Conservation (phyloP, 2,888 invertebrate species). For the Spisula subtruncata region DNA sequence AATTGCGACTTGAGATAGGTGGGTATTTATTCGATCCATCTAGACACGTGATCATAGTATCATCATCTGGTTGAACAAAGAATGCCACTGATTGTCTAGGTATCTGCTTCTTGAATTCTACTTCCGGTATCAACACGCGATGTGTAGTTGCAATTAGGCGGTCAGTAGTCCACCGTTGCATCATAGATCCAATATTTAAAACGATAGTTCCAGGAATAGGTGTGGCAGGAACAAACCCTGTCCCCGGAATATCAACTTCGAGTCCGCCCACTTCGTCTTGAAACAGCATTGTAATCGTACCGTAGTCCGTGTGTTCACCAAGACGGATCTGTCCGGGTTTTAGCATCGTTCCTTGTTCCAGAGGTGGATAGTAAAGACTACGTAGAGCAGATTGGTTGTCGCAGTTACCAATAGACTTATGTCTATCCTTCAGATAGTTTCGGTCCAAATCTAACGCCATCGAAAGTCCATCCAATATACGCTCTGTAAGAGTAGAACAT, state of each 20-base stretch:
- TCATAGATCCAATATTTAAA: constrained; percentile 92
- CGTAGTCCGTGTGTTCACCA: constrained; percentile 78
- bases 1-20: constrained; percentile 70
- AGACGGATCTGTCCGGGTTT: constrained; percentile 73
- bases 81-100: constrained; percentile 75
- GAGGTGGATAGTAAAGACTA: constrained; percentile 51
- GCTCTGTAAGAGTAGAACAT: constrained; percentile 36
- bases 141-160: constrained; percentile 90
- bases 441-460: constrained; percentile 34
- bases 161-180: constrained; percentile 92
- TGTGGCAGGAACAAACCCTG: constrained; percentile 92
- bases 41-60: constrained; percentile 73
- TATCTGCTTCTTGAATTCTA: constrained; percentile 43
- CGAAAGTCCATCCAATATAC: constrained; percentile 50
- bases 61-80: constrained; percentile 76
- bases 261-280: constrained; percentile 75
- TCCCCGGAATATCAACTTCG: constrained; percentile 90
- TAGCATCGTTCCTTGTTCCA: background rate
- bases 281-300: constrained; percentile 73
- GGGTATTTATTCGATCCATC: constrained; percentile 78
- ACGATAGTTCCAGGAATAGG: constrained; percentile 93
- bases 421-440: constrained; percentile 31
- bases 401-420: constrained; percentile 30
- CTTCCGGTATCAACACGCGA: constrained; percentile 72
- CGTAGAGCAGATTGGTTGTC: constrained; percentile 41